Percentiles rank a stretch among this genome's conserved stretches.
phyloP scores from a whole-genome alignment of 2,888 invertebrate species.

The Frankliniella fusca region DNA sequence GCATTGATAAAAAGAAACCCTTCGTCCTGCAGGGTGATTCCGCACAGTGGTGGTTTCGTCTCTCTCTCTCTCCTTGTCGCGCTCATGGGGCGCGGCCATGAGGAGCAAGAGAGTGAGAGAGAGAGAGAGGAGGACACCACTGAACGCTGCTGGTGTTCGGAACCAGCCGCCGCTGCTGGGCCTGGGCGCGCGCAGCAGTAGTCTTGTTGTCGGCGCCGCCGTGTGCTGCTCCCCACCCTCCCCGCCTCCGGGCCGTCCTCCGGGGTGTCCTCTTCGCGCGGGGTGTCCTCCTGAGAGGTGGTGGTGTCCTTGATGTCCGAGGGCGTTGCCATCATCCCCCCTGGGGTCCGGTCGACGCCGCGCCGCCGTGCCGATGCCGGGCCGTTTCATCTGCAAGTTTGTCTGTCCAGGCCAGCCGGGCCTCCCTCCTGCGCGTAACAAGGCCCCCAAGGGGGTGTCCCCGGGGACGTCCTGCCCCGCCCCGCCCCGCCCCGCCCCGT shows the following conservation, averaged over 20 bases:
- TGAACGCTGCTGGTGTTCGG: too few relatives aligned
- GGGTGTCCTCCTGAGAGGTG: too few relatives aligned
- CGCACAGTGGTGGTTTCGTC: too few relatives aligned
- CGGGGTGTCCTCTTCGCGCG: too few relatives aligned
- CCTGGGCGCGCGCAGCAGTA: too few relatives aligned
- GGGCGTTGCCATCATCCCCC: background rate
- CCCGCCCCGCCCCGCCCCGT: too few relatives aligned
- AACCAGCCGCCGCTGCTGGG: too few relatives aligned
- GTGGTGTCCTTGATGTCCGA: background rate
- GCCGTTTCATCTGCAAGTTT: slow-evolving; percentile 10
- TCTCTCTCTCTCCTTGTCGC: too few relatives aligned
- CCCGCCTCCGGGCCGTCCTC: background rate
- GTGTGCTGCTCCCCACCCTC: background rate
- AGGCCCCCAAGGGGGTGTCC: background rate
- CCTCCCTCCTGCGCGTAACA: background rate
- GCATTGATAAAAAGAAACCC: slow-evolving; percentile 21
- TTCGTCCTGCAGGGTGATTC: too few relatives aligned
- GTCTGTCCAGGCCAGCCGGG: background rate
- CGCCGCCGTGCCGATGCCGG: background rate
- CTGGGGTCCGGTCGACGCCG: background rate
- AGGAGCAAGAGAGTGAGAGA: background rate
- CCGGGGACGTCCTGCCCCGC: too few relatives aligned
- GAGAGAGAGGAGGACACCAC: background rate
- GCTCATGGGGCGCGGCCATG: background rate
- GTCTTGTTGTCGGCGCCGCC: background rate